These are phyloP conservation scores for Choristoneura rosaceana DNA, from an alignment of 2,888 invertebrate species.

Conservation along the genomic window DNA sequence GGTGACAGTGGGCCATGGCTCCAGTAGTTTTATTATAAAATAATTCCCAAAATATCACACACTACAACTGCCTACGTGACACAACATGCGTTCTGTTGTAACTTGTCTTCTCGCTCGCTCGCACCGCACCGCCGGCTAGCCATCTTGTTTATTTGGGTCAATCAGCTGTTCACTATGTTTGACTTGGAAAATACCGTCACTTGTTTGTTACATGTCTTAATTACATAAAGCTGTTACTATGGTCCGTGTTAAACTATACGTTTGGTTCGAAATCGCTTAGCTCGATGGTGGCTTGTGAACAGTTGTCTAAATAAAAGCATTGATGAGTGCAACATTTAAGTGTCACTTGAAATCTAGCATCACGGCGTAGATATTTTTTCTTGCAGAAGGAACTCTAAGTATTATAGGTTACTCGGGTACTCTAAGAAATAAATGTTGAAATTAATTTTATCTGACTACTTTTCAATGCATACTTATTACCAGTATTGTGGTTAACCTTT, in stretches of 20 bases:
- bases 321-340: conserved; percentile 15
- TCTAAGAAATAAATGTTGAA: too few species aligned
- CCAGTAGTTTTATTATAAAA: neutral
- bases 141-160: conserved; percentile 58
- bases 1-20: neutral
- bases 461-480: neutral
- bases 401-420: too few species aligned
- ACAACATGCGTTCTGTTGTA: conserved; percentile 59
- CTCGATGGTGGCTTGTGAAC: neutral
- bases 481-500: too few species aligned
- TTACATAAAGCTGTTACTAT: conserved; percentile 25
- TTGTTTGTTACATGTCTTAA: conserved; percentile 21
- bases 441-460: neutral
- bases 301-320: conserved; percentile 29
- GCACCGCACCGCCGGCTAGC: conserved; percentile 44
- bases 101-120: conserved; percentile 49
- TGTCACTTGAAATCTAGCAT: conserved; percentile 28
- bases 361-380: conserved; percentile 24
- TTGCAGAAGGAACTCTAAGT: neutral
- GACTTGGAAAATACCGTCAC: conserved; percentile 13
- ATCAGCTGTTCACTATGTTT: conserved; percentile 57
- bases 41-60: neutral
- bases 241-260: neutral
- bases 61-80: conserved; percentile 67
- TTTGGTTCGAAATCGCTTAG: conserved; percentile 1